Evolutionary conservation across 2,113 vertebrate species (phyloP), one percentile per base, ranked within the genome.

Genomic region (Oostethus manadensis): DNA sequence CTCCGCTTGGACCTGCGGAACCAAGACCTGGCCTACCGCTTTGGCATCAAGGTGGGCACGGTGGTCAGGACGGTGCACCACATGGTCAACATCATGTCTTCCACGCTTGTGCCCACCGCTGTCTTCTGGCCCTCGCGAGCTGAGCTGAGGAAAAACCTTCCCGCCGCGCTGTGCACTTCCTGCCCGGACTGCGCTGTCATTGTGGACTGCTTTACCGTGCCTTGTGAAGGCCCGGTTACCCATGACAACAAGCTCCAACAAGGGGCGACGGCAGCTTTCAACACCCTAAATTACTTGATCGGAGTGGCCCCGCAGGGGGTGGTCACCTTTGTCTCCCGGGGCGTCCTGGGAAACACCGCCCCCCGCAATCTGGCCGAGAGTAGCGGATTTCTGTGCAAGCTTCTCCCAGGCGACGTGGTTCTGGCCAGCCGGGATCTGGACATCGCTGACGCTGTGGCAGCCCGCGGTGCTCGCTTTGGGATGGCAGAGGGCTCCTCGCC

Each of bases 11-110:
- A 90, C 71, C 84, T 90, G 16, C 84, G 77, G 66, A 90, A 90
- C 64, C 88, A 89, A 44, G 89, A 90, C 77, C 73, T 90, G 62
- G 89, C 88, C 46, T 90, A 90, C 59, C 84, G 89, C 62, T 90
- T 91, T 10, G 88, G 88, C 0, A 84, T 89, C 15, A 88, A 88
- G 43, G 87, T 88, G 1, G 69, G 71, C 53, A 86, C 79, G 0
- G 84, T 91, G 3, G 85, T 84, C 56, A 81, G 73, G 59, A 89
- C 86, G 0, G 86, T 90, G 43, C 86, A 87, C 62, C 79, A 78
- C 26, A 88, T 89, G 71, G 83, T 91, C 55, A 79, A 79, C 71
- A 86, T 89, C 76, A 89, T 91, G 89, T 90, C 88, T 29, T 81
- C 86, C 59, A 87, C 86, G 0, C 77, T 91, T 66, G 89, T 91